Base-by-base conservation (phyloP, 2,888 invertebrate species). In the Caradrina clavipalpis region DNA sequence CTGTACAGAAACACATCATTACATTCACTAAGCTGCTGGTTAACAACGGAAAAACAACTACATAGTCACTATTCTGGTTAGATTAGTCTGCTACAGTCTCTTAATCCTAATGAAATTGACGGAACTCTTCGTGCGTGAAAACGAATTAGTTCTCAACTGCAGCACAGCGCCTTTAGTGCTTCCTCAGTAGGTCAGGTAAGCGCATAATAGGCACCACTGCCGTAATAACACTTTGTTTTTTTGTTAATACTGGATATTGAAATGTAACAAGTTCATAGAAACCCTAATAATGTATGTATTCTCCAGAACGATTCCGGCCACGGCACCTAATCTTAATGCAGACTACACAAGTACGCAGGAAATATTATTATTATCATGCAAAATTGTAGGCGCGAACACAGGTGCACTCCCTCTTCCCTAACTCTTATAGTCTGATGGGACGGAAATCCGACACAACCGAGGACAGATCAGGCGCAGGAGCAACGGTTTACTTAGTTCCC, bases 51-150 rank as follows among this genome's bases (percentile, higher is more conserved):
- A 49, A 60, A 61, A 17, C 54, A 54, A 54, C 11, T n/a, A 50
- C 26, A 26, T 26, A 26, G 21, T n/a, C 6, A 26, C 21, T 49
- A 73, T 31, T 49, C 42, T 49, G 19, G 47, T 63, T n/a, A 45
- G 50, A 21, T 45, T 45, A 15, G 8, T 47, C 22, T 26, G 15
- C n/a, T n/a, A 21, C 22, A n/a, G 50, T 64, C 11, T 21, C 11
- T 21, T 45, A 31, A 63, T 73, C 17, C 21, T 59, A 50, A 61
- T 57, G 22, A 45, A 62, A 58, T 68, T 26, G 45, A 45, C 39
- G 15, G 35, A 15, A 39, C 26, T 55, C 45, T 59, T 53, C 58
- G 17, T 54, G 54, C 49, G 50, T 47, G 50, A 45, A 55, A 62
- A 53, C 35, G 47, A 74, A 62, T 58, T 59, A 69, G 50, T 17